Evolutionary conservation across 35 echinoderm and acorn worm genomes (phyloP).

Genomic region (Apostichopus japonicus): DNA sequence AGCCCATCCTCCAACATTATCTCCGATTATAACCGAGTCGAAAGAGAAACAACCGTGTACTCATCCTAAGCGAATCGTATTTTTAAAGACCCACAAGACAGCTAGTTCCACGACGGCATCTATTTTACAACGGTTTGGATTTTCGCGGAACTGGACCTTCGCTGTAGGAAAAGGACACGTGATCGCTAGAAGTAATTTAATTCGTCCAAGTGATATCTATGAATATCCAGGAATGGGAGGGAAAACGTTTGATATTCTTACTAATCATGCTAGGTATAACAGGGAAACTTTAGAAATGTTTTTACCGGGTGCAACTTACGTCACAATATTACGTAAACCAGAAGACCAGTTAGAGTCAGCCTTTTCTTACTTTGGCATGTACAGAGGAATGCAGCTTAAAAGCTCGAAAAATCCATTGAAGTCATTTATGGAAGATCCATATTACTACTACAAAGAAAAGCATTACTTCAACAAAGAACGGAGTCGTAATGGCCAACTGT

Average conservation of each 20-base stretch:
- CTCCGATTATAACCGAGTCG: background rate
- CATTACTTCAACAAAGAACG: conserved; percentile 13
- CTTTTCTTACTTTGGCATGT: conserved; percentile 70
- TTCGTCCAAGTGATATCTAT: background rate
- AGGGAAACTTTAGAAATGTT: conserved; percentile 56
- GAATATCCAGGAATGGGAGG: background rate
- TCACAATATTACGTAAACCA: conserved; percentile 77
- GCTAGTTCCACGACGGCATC: conserved; percentile 75
- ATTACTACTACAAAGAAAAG: conserved; percentile 1
- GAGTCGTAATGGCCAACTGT: conserved; percentile 29
- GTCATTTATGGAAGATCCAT: conserved; percentile 67
- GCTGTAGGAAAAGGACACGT: conserved; percentile 65
- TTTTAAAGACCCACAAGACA: conserved; percentile 82
- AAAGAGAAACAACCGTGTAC: background rate
- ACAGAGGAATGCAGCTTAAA: conserved; percentile 28
- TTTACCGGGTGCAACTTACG: conserved; percentile 61
- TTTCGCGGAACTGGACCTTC: conserved; percentile 68
- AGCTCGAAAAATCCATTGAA: conserved; percentile 57
- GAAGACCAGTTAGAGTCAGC: conserved; percentile 70
- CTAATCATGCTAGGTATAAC: conserved; percentile 80
- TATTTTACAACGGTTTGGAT: conserved; percentile 80
- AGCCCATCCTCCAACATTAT: too few relatives aligned
- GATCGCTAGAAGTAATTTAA: background rate
- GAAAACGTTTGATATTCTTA: conserved; percentile 58
- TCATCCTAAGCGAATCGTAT: conserved; percentile 47